Conservation (phyloP, 53 echinoderm and acorn worm species). For the Pentamera pediparva region DNA sequence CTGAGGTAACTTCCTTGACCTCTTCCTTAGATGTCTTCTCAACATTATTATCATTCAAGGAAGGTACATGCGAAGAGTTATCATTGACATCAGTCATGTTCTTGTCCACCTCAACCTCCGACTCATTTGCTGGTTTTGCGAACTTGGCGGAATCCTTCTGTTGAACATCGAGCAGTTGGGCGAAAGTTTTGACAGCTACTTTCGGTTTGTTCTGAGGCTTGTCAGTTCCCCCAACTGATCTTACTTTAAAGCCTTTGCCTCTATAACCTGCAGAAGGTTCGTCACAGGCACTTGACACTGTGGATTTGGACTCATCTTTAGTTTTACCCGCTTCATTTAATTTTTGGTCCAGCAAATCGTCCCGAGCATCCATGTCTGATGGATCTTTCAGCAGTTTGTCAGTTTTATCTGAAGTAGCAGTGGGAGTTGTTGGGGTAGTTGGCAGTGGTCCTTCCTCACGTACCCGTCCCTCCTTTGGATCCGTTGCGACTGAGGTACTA, state of each 20-base stretch:
- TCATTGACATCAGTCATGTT: not conserved
- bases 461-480: not conserved
- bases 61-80: not conserved
- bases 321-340: too few relatives aligned
- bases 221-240: not conserved
- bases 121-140: not conserved
- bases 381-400: not conserved
- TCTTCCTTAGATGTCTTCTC: not conserved
- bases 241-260: conserved; percentile 11
- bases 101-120: not conserved
- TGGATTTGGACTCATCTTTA: not conserved
- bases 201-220: not conserved
- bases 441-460: too few relatives aligned
- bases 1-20: not conserved
- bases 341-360: not conserved
- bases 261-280: not conserved
- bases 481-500: too few relatives aligned
- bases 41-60: not conserved
- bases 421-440: too few relatives aligned
- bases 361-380: not conserved
- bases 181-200: conserved; percentile 13
- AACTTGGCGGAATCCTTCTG: too few relatives aligned
- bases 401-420: too few relatives aligned
- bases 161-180: too few relatives aligned
- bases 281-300: not conserved